Base-by-base conservation (phyloP, 2,113 vertebrate species). In the Hemiscyllium ocellatum region DNA sequence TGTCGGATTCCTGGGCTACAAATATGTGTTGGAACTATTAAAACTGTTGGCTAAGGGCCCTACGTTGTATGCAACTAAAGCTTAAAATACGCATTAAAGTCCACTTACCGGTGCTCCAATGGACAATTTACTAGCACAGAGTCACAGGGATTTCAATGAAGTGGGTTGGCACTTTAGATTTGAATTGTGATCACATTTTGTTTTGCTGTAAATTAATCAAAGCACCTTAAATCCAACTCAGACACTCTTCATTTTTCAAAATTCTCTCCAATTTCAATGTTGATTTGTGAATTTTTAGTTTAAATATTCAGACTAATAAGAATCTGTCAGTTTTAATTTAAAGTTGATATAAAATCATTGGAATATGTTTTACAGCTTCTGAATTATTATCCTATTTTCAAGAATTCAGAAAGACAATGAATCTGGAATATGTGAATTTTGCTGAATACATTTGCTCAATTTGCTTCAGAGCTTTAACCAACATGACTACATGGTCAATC, bases 381-480 rank as follows among this genome's bases (percentile, higher is more conserved):
- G 87, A 15, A 91, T 91, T n/a, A 66, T 66, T n/a, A 91, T 91
- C 56, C 89, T 65, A 91, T 91, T 91, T 61, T 15, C 33, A 33
- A 37, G 15, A 20, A 91, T 91, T 66, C 56, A 37, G 29, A 15
- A 66, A 37, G 56, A n/a, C 56, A 20, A 20, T 94, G 66, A 70
- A 2, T 76, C 37, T 24, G 65, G 91, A 70, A 29, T 66, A 22
- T 68, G 19, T 22, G 66, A 47, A 70, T 70, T 66, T 22, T 94
- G 90, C 65, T 96, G 95, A 97, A 97, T 96, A 96, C 96, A 96
- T 96, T 96, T 97, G 95, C 96, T 97, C 96, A 97, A 97, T 97
- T 97, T 97, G 95, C 97, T 96, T 95, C 96, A 96, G 97, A 97
- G 56, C 96, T 97, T 98, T 97, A 97, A 98, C 97, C 97, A 98